phyloP scores from a whole-genome alignment of 2,113 vertebrate genomes.

The Scytalopus superciliaris region DNA sequence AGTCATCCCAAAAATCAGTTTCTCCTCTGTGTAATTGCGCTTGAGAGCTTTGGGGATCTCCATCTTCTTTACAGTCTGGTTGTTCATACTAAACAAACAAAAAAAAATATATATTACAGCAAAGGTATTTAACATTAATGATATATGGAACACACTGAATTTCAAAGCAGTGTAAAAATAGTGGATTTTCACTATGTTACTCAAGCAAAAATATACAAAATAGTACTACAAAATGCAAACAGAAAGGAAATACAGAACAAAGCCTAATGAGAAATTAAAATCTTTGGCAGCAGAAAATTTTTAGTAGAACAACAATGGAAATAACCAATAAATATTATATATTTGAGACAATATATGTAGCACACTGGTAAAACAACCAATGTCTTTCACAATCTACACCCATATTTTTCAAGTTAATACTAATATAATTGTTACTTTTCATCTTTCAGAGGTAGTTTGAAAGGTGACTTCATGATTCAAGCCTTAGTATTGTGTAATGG shows the following conservation, averaged over 20 bases:
- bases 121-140: neutral
- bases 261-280: neutral
- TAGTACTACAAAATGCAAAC: neutral
- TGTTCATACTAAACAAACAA: neutral
- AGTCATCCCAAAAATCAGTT: slow-evolving; percentile 78
- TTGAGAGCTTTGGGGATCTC: neutral
- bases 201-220: neutral
- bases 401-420: neutral
- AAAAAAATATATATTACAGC: neutral
- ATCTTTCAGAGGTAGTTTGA: neutral
- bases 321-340: neutral
- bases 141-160: neutral
- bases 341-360: neutral
- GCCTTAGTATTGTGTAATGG: neutral
- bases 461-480: neutral
- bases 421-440: neutral
- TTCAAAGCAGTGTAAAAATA: neutral
- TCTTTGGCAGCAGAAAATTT: neutral
- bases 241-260: neutral
- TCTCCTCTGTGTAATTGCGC: slow-evolving; percentile 16
- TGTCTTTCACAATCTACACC: neutral
- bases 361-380: neutral
- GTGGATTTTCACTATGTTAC: neutral
- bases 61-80: slow-evolving; percentile 5
- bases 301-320: neutral